A percentile compares a stretch with the other conserved stretches of the same genome.
Evolutionary conservation across 2,888 invertebrate genomes (phyloP).

Genomic region (Eupeodes luniger): DNA sequence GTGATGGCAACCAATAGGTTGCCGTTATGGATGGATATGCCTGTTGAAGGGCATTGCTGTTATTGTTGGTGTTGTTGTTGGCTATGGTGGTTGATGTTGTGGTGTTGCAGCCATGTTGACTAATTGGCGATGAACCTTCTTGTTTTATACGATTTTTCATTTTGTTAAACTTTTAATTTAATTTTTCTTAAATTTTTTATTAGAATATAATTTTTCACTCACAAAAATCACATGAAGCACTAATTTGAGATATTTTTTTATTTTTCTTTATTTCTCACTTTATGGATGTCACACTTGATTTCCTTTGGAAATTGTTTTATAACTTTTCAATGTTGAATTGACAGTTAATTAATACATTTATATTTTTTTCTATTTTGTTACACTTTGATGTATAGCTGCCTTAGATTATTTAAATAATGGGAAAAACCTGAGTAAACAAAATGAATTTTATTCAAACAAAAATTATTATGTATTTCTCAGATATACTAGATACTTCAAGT

Average conservation of each 20-base stretch:
- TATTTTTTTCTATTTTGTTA: conserved; percentile 50
- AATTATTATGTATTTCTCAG: neutral
- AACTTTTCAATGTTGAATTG: conserved; percentile 31
- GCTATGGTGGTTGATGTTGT: conserved; percentile 76
- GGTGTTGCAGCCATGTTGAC: conserved; percentile 78
- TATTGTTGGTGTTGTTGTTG: conserved; percentile 33
- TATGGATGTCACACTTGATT: neutral
- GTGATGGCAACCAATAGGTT: conserved; percentile 93
- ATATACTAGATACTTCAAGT: neutral
- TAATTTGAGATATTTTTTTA: conserved; percentile 24
- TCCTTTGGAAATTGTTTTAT: neutral
- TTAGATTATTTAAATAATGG: conserved; percentile 32
- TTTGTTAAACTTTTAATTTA: conserved; percentile 51
- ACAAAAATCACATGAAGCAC: conserved; percentile 34
- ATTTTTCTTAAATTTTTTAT: conserved; percentile 1
- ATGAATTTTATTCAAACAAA: neutral
- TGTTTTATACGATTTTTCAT: conserved; percentile 79
- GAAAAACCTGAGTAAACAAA: conserved; percentile 40
- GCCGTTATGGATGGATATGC: conserved; percentile 92
- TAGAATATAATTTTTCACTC: conserved; percentile 10
- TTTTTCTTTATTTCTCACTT: neutral
- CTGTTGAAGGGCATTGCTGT: conserved; percentile 44
- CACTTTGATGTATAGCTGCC: conserved; percentile 56
- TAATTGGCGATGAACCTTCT: conserved; percentile 73
- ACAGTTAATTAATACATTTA: conserved; percentile 63